These are phyloP conservation scores for Bicyclus anynana DNA, from an alignment of 1,140 invertebrate species.

Conservation along the genomic window DNA sequence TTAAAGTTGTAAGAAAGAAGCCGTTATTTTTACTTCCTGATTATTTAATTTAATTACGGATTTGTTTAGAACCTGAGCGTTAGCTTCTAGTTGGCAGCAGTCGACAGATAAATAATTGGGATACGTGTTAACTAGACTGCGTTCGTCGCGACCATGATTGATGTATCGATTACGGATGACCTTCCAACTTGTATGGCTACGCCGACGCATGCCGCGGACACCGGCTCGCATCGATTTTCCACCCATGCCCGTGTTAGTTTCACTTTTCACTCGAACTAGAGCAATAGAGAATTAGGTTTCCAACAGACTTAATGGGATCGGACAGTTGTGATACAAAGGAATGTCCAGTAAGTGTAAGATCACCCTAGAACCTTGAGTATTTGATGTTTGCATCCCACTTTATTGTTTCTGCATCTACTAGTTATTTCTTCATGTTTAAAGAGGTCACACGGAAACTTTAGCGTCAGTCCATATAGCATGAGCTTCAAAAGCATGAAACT, in stretches of 20 bases:
- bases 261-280: conserved; percentile 50
- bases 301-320: conserved; percentile 11
- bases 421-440: neutral
- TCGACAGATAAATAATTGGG: conserved; percentile 18
- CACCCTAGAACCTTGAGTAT: neutral
- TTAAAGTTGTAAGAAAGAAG: too few relatives aligned
- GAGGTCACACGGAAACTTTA: neutral
- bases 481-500: neutral
- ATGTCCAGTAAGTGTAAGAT: neutral
- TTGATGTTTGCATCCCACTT: neutral
- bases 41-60: neutral
- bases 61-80: neutral
- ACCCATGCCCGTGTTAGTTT: conserved; percentile 39
- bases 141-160: conserved; percentile 44
- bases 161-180: conserved; percentile 40
- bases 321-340: neutral
- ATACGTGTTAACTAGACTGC: conserved; percentile 34
- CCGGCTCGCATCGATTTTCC: conserved; percentile 60
- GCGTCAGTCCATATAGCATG: neutral
- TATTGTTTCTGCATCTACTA: neutral
- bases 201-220: conserved; percentile 49
- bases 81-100: neutral
- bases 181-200: conserved; percentile 45
- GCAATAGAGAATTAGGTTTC: conserved; percentile 22
- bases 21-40: too few relatives aligned